Conservation (phyloP, 2,797 vertebrate genomes). For the Spinus pinus region DNA sequence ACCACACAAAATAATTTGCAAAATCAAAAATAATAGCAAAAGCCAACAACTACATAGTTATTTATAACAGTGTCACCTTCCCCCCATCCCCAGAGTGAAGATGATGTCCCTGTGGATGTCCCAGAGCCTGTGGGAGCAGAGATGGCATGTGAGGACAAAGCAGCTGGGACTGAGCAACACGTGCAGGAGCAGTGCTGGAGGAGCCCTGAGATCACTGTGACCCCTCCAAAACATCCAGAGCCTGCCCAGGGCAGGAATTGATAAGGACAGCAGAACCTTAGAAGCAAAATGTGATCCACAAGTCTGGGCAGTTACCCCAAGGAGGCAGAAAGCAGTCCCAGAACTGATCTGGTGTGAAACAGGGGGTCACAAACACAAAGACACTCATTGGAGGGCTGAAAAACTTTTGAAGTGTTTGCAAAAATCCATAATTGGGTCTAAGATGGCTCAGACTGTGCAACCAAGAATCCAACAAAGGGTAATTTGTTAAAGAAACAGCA, state of each 20-base stretch:
- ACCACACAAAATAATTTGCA: neutral
- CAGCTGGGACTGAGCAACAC: neutral
- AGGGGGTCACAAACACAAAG: neutral
- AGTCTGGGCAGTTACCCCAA: neutral
- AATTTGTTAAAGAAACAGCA: neutral
- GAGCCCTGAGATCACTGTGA: neutral
- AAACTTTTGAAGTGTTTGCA: fast-evolving
- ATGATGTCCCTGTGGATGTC: neutral
- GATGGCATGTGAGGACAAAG: fast-evolving
- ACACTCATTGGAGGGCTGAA: neutral
- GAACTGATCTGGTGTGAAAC: neutral
- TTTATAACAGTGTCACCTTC: neutral
- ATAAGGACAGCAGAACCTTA: neutral
- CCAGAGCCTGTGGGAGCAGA: neutral
- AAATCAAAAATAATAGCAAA: neutral
- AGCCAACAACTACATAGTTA: fast-evolving
- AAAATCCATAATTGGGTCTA: neutral
- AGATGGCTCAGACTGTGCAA: neutral
- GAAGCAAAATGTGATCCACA: neutral
- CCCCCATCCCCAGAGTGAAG: neutral
- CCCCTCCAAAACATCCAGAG: neutral
- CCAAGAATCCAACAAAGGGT: neutral
- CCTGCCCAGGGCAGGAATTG: neutral
- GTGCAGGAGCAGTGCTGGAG: fast-evolving
- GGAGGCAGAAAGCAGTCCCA: neutral